These are phyloP conservation scores for Itoplectis maculator DNA, from an alignment of 2,888 invertebrate genomes.

Conservation along the genomic window DNA sequence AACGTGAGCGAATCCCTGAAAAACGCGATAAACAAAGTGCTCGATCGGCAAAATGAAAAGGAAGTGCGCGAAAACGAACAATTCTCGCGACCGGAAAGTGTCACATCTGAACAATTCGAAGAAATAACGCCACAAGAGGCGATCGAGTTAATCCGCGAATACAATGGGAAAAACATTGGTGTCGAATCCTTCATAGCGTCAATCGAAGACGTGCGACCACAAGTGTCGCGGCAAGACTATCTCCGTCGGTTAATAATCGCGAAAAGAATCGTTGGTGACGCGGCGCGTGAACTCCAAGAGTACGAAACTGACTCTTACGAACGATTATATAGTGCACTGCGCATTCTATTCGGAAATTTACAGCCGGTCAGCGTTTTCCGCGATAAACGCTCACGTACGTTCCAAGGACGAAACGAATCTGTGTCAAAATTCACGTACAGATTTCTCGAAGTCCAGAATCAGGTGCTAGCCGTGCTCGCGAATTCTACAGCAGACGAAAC, in stretches of 20 bases:
- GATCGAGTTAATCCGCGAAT: slow-evolving; percentile 22
- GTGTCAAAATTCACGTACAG: slow-evolving; percentile 26
- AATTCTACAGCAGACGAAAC: not conserved
- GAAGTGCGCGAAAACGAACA: not conserved
- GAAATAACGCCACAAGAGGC: slow-evolving; percentile 15
- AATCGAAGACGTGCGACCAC: slow-evolving; percentile 11
- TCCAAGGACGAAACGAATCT: slow-evolving; percentile 8
- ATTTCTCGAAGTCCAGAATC: slow-evolving; percentile 24
- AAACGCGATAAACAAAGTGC: no score
- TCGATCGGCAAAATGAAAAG: not conserved
- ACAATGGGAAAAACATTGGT: slow-evolving; percentile 35
- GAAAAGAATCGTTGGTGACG: slow-evolving; percentile 13
- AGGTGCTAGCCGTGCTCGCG: slow-evolving; percentile 2
- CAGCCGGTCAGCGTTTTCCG: slow-evolving; percentile 30
- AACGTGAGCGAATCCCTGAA: no score
- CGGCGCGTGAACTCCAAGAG: slow-evolving; percentile 20
- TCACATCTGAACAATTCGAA: not conserved
- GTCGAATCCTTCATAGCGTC: slow-evolving; percentile 20
- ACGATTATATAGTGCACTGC: not conserved
- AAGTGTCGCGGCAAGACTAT: slow-evolving; percentile 17
- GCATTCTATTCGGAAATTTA: slow-evolving; percentile 12
- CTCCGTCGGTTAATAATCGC: slow-evolving; percentile 18
- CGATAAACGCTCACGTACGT: slow-evolving; percentile 8
- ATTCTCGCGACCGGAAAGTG: not conserved
- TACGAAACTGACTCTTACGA: slow-evolving; percentile 3